Evolutionary conservation across 30 jellyfish, hydroid and myxozoan genomes (phyloP).

Genomic region (Euphysa ruthae): DNA sequence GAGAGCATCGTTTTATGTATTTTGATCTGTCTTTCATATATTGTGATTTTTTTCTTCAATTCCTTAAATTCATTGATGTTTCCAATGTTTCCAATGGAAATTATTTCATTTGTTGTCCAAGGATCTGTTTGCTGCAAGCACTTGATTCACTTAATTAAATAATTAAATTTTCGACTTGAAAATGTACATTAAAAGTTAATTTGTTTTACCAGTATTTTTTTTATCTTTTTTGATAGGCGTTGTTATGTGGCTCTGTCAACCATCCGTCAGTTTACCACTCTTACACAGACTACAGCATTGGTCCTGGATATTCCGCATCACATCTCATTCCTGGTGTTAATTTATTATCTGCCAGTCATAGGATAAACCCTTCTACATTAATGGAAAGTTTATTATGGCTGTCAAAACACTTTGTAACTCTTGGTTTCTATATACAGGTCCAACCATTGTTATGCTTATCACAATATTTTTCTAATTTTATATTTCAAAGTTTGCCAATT

Average conservation of each 20-base stretch:
- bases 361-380: constrained; percentile 51
- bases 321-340: constrained; percentile 75
- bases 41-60: no score
- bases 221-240: constrained; percentile 49
- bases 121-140: no score
- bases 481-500: constrained; percentile 31
- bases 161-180: no score
- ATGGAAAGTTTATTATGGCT: constrained; percentile 46
- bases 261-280: constrained; percentile 60
- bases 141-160: no score
- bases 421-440: constrained; percentile 42
- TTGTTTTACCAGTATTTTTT: no score
- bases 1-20: no score
- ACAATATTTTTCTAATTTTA: constrained; percentile 47
- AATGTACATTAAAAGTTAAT: no score
- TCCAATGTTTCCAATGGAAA: no score
- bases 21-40: no score
- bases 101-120: no score
- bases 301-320: constrained; percentile 20
- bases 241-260: constrained; percentile 53
- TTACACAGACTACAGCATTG: constrained; percentile 50
- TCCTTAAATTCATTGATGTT: no score
- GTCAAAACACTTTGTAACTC: constrained; percentile 29
- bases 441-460: constrained; percentile 58
- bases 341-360: constrained; percentile 52